Evolutionary conservation across 2,797 vertebrate genomes (phyloP).

Genomic region (Rhodeus uyekii): DNA sequence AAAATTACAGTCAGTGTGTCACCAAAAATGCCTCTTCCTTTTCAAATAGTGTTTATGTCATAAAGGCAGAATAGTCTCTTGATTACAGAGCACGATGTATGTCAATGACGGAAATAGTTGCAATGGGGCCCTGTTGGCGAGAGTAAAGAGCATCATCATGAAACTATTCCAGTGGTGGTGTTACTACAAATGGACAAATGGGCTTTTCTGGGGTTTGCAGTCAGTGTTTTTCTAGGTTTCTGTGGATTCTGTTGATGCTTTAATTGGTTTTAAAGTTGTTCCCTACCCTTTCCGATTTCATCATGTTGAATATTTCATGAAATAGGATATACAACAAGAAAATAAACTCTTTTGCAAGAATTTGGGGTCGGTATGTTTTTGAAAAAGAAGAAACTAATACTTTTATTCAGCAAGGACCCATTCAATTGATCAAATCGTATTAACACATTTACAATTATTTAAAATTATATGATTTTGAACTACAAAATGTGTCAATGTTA

Average conservation of each 20-base stretch:
- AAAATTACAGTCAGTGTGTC: not conserved
- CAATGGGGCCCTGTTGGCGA: not conserved
- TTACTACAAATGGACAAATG: conserved; percentile 11
- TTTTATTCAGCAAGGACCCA: not conserved
- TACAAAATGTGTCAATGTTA: not conserved
- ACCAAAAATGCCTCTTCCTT: not conserved
- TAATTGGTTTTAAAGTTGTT: not conserved
- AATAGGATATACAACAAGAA: not conserved
- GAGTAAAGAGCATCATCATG: not conserved
- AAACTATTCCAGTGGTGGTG: conserved; percentile 1
- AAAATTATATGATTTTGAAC: too few species aligned
- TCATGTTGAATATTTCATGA: not conserved
- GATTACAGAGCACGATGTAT: conserved; percentile 15
- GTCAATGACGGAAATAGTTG: conserved; percentile 13
- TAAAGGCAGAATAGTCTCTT: conserved; percentile 20
- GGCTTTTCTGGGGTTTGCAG: not conserved
- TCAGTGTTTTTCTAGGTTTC: not conserved
- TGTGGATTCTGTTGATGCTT: not conserved
- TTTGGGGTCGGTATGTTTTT: not conserved
- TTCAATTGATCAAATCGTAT: not conserved
- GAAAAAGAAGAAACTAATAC: not conserved
- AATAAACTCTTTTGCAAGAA: not conserved
- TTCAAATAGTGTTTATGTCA: conserved; percentile 5
- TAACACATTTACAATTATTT: not conserved
- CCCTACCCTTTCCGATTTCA: not conserved